Evolutionary conservation across 1,140 invertebrate species (phyloP), one percentile per base, ranked within the genome.

Genomic region (Tetramorium simillimum): DNA sequence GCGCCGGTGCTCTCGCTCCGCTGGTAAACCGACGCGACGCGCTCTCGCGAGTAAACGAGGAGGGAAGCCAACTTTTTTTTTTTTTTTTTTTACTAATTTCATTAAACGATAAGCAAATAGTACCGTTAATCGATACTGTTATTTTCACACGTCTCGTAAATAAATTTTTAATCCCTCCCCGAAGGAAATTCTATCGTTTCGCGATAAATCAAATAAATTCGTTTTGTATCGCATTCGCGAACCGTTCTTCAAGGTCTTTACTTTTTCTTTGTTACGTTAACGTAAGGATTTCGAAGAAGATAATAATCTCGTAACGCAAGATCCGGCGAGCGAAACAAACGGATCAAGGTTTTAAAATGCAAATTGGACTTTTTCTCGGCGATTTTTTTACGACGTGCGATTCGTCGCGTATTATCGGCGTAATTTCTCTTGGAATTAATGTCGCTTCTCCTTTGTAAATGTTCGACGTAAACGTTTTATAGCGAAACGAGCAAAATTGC

Each of bases 11-110:
- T 49, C 24, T 28, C 33, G 18, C 33, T 49, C 67, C 2, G 56
- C 21, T 16, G 88, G 12, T 88, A 89, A 88, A 40, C 0, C n/a
- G 3, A 12, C 33, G 33, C 28, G 28, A 21, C 24, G 16, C 43
- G n/a, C n/a, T n/a, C n/a, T 28, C 3, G 28, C 6, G 16, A 49
- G 21, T 37, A 67, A 2, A 33, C 3, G 4, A 33, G 33, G 10
- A 3, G 18, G n/a, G 40, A 65, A 67, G 21, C n/a, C 21, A 43
- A 0, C 33, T 33, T 67, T 21, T 14, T n/a, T 67, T 43, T 40
- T 43, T 3, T 33, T 67, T 21, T 14, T n/a, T 67, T 43, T 40
- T 43, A 14, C 9, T 10, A 1, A 43, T 67, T 14, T 67, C 1
- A 21, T 5, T 5, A 21, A 65, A 65, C 33, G 37, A 14, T 14